Percentiles rank a stretch among this genome's conserved stretches.
phyloP scores from a whole-genome alignment of 2,888 invertebrate genomes.

The Taenaris catops region DNA sequence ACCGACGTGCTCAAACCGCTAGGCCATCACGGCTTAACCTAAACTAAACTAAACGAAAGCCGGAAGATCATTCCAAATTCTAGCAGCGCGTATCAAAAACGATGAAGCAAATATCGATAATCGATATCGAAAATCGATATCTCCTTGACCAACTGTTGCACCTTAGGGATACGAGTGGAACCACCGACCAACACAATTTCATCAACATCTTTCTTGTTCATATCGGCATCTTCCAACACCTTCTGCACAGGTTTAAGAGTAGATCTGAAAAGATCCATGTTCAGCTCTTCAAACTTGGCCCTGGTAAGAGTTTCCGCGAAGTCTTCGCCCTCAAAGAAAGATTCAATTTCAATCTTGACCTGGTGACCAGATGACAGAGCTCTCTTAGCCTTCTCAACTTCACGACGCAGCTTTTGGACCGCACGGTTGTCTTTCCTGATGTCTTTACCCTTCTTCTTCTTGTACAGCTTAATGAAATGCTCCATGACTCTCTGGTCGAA shows the following conservation, averaged over 20 bases:
- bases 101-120: too few relatives aligned
- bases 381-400: slow-evolving; percentile 98
- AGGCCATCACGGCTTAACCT: too few relatives aligned
- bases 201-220: slow-evolving; percentile 98
- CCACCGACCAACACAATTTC: slow-evolving; percentile 99
- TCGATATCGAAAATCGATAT: too few relatives aligned
- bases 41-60: too few relatives aligned
- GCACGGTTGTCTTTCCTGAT: slow-evolving; percentile 96
- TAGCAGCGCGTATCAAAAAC: too few relatives aligned
- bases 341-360: slow-evolving; percentile 98
- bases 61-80: too few relatives aligned
- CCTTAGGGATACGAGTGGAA: slow-evolving; percentile 99
- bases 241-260: slow-evolving; percentile 97
- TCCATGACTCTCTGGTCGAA: slow-evolving; percentile 99
- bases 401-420: slow-evolving; percentile 96
- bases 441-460: slow-evolving; percentile 99
- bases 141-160: slow-evolving; percentile 96
- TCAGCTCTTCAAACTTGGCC: slow-evolving; percentile 99
- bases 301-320: slow-evolving; percentile 98
- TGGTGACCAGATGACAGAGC: slow-evolving; percentile 97
- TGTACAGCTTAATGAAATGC: slow-evolving; percentile 98
- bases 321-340: slow-evolving; percentile 98
- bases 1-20: too few relatives aligned
- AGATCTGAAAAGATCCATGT: slow-evolving; percentile 94
- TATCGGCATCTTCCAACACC: slow-evolving; percentile 98